Conservation (phyloP, 2,797 vertebrate genomes). For the Amblyopsis hoosieri region DNA sequence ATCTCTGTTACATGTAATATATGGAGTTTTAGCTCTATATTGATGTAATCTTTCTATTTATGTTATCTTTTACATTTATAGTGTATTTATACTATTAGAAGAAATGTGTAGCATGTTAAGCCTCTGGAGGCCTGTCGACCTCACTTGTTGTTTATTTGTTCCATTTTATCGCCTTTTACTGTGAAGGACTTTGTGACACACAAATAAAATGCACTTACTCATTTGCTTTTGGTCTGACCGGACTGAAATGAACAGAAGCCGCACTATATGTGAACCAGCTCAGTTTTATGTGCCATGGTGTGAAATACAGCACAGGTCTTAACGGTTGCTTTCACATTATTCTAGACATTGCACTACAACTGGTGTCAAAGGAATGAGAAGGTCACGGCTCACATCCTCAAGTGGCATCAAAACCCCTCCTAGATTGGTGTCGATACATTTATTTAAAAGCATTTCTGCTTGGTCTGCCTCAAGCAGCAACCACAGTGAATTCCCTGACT, state of each 20-base stretch:
- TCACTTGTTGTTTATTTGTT: neutral
- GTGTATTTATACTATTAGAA: too few species aligned
- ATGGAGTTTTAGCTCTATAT: too few species aligned
- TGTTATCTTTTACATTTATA: too few species aligned
- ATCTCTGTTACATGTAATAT: too few species aligned
- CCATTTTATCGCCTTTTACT: too few species aligned
- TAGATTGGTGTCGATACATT: slow-evolving; percentile 23
- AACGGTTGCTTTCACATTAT: slow-evolving; percentile 4
- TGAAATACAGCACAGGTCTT: neutral
- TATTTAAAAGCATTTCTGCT: slow-evolving; percentile 28
- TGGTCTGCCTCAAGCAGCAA: slow-evolving; percentile 5
- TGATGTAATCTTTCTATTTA: too few species aligned
- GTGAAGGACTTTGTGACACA: too few species aligned
- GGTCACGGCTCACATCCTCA: slow-evolving; percentile 7
- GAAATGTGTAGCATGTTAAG: too few species aligned
- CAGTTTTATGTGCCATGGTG: slow-evolving; percentile 3
- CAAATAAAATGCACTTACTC: too few species aligned
- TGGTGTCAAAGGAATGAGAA: slow-evolving; percentile 4
- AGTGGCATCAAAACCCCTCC: slow-evolving; percentile 13
- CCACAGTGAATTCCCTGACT: slow-evolving; percentile 22
- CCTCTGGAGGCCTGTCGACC: neutral
- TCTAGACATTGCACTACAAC: neutral
- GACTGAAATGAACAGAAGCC: slow-evolving; percentile 9
- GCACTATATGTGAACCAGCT: neutral
- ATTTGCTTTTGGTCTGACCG: slow-evolving; percentile 1